phyloP scores from a whole-genome alignment of 53 echinoderm and acorn worm genomes.

The Astropecten irregularis region DNA sequence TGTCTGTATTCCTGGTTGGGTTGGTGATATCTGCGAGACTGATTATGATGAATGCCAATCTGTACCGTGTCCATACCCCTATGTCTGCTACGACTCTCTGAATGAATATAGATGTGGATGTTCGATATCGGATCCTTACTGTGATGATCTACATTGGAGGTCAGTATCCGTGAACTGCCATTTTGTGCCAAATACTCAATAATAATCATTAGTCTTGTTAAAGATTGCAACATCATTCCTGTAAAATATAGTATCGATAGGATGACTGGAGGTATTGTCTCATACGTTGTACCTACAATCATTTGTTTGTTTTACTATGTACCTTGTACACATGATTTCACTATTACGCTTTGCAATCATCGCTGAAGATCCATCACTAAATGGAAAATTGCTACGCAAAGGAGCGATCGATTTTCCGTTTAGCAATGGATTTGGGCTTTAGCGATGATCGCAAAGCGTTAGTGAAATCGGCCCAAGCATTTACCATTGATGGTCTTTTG shows the following conservation, averaged over 20 bases:
- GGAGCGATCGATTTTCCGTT: no score
- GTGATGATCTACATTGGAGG: constrained; percentile 17
- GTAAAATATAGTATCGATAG: background rate
- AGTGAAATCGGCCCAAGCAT: no score
- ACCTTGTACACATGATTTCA: no score
- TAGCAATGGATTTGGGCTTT: no score
- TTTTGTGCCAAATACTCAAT: background rate
- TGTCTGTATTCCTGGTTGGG: constrained; percentile 39
- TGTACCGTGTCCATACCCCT: constrained; percentile 26
- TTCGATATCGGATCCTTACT: constrained; percentile 2
- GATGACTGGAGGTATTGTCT: background rate
- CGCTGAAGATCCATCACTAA: no score
- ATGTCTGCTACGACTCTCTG: constrained; percentile 30
- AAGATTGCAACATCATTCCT: background rate
- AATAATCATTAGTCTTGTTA: background rate
- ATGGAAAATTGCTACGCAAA: no score
- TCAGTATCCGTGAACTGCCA: background rate
- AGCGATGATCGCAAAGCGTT: no score
- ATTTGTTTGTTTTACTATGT: no score
- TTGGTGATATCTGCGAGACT: constrained; percentile 52
- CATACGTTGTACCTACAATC: background rate
- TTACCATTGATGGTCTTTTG: background rate
- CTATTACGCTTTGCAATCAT: no score
- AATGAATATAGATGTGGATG: constrained; percentile 16
- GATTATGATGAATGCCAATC: constrained; percentile 47